Evolutionary conservation across 2,888 invertebrate genomes (phyloP), one percentile per base, ranked within the genome.

Genomic region (Drosophila borealis): DNA sequence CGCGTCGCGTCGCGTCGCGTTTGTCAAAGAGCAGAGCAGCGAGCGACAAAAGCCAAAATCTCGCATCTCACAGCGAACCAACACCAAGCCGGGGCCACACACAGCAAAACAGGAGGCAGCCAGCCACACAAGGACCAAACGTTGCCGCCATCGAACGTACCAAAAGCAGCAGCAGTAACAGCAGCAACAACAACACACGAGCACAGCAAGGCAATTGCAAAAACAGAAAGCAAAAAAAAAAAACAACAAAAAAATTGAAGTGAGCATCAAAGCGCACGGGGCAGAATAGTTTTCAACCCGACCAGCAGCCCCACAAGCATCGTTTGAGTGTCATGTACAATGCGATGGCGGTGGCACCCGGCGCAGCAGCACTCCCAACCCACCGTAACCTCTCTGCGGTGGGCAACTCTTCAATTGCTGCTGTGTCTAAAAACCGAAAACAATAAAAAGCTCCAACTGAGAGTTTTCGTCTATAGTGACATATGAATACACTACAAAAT

Each of bases 1-100:
- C 83, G 87, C 83, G 87, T 79, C 81, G 87, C 83, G 87, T 79
- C 81, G 87, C 82, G 87, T 73, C 87, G 87, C 83, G 80, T 91
- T 90, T 90, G 90, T 90, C 90, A 91, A 89, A 87, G 87, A 84
- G 81, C 82, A 80, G 78, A 69, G 74, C 76, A 75, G 76, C 76
- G 80, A 89, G 89, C 89, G 82, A 86, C 88, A 90, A 89, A 85
- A 88, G 87, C 86, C 90, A 90, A 90, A 89, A 89, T 89, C 81
- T 86, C 88, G 78, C 88, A 83, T 55, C 56, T 77, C 86, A 74
- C 87, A 78, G 80, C 72, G 79, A 68, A 13, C 55, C 73, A 74
- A 81, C 64, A 78, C 64, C 80, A 78, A 66, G 72, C 76, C 71
- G 71, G 74, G 74, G 66, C 55, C 60, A 75, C 51, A 72, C 62